Evolutionary conservation across 2,888 invertebrate genomes (phyloP), one percentile per base, ranked within the genome.

Genomic region (Campopleginae sp.): DNA sequence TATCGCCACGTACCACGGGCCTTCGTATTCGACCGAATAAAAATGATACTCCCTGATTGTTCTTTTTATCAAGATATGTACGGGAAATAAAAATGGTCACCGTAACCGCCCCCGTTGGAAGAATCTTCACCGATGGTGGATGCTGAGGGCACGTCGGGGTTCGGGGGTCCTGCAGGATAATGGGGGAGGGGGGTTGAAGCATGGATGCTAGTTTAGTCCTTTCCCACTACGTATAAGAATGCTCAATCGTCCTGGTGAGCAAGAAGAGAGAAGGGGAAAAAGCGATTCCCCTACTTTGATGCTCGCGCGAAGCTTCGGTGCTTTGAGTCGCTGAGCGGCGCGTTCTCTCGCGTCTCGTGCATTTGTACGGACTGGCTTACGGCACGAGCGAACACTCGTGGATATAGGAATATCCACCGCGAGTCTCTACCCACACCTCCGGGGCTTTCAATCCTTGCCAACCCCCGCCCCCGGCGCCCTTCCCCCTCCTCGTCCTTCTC

Each of bases 51-150:
- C 38, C 38, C 8, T 10, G 72, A 54, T 72, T 23, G 54, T 54
- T 72, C 14, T 38, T 27, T 44, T 61, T 44, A 46, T 44, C 44
- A 61, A 27, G n/a, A 42, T 33, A 23, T 17, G 17, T 17, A 78
- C 17, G 58, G 17, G 27, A 84, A 84, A 84, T 66, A 84, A 84
- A 84, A 84, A 84, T 84, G 84, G 81, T 81, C 72, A 72, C 80
- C 27, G 72, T 74, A 84, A 42, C 84, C 81, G 84, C 84, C 81
- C 84, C 77, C 72, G 72, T 78, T 61, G 46, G 63, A 65, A 51
- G 80, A 33, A 74, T 65, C 46, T 19, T 68, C 23, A 68, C 31
- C 51, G 54, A 44, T 54, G 54, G 51, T 58, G 71, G 82, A 77
- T 70, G 61, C 75, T 51, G 68, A 68, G 75, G 58, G 68, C 33